A percentile compares a stretch with the other conserved stretches of the same genome.
These are phyloP conservation scores for Hipposideros armiger DNA, from an alignment of 2,113 vertebrate species.

Conservation along the genomic window DNA sequence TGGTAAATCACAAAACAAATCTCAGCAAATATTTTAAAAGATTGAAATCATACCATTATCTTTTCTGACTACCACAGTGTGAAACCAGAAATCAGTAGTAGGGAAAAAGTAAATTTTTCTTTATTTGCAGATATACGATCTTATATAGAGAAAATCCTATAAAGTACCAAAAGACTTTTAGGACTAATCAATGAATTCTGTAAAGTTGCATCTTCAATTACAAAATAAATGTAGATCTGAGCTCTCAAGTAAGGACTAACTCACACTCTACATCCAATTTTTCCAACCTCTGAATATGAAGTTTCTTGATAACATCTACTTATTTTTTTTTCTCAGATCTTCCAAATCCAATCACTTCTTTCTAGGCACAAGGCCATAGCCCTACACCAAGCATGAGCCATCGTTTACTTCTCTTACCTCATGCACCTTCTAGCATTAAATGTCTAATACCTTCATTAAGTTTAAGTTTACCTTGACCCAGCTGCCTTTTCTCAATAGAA, in stretches of 20 bases:
- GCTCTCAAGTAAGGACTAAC: neutral
- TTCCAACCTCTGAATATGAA: neutral
- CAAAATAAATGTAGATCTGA: neutral
- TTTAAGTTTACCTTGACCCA: neutral
- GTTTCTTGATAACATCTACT: neutral
- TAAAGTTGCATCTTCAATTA: neutral
- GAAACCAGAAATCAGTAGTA: neutral
- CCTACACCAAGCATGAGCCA: neutral
- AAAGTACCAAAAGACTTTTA: neutral
- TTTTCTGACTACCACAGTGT: neutral
- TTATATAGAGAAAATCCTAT: neutral
- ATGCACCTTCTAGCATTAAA: neutral
- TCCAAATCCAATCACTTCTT: neutral
- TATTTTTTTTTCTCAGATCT: conserved; percentile 21
- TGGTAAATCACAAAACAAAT: neutral
- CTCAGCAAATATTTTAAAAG: neutral
- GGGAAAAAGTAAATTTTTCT: neutral
- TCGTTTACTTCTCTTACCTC: neutral
- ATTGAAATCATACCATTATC: neutral
- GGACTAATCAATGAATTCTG: neutral
- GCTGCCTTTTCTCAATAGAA: neutral
- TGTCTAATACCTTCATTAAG: neutral
- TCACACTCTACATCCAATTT: neutral
- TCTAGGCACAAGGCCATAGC: neutral
- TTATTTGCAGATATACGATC: neutral